Evolutionary conservation across 2,113 vertebrate genomes (phyloP).

Genomic region (Silurus asotus): DNA sequence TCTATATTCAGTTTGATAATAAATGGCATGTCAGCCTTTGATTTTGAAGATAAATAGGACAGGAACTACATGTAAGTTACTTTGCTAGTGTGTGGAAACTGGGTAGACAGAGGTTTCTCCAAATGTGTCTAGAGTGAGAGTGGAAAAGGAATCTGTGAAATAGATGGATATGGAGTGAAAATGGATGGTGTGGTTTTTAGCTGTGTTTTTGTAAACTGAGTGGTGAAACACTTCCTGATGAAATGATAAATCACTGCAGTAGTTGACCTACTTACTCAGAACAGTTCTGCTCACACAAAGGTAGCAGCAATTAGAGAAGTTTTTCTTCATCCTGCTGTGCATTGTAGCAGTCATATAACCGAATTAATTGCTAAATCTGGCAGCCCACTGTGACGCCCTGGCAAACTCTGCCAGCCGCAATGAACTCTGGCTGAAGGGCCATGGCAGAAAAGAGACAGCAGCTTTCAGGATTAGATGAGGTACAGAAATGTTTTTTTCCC

Average conservation of each 20-base stretch:
- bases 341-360: conserved; percentile 28
- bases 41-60: neutral
- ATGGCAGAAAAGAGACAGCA: conserved; percentile 16
- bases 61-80: neutral
- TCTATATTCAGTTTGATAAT: neutral
- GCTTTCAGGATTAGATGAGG: neutral
- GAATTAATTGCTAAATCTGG: conserved; percentile 51
- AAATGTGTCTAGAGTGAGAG: neutral
- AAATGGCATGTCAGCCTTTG: neutral
- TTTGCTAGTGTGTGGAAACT: neutral
- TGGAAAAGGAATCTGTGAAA: neutral
- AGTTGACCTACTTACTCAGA: neutral
- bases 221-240: conserved; percentile 4
- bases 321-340: conserved; percentile 26
- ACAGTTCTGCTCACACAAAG: conserved; percentile 19
- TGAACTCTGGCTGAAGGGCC: conserved; percentile 28
- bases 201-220: neutral
- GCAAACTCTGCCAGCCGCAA: conserved; percentile 9
- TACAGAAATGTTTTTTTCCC: neutral
- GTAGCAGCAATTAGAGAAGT: conserved; percentile 40
- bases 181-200: neutral
- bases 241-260: neutral
- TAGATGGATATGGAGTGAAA: neutral
- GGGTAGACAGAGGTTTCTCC: neutral
- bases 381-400: conserved; percentile 41